Evolutionary conservation across 2,797 vertebrate species (phyloP), one percentile per base, ranked within the genome.

Genomic region (Dipus sagitta): DNA sequence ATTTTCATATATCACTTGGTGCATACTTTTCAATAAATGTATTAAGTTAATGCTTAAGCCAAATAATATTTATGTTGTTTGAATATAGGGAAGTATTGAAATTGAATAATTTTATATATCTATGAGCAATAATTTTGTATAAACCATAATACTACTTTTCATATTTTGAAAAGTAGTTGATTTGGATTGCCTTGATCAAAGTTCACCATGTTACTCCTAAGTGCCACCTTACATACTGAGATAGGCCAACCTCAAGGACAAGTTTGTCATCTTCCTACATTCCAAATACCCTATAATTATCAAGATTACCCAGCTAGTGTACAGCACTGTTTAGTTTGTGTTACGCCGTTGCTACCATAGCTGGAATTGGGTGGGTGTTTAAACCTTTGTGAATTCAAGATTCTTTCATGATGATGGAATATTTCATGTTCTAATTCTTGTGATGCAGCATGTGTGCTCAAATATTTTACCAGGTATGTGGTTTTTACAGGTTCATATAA

Each of bases 401-500:
- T 96, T 96, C 96, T 92, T 97, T 88, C 65, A 86, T 77, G 93
- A 86, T 97, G 96, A 93, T 94, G 91, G 92, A 92, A 93, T 91
- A 92, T 94, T 95, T 95, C 93, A 88, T 70, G 90, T 97, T 71
- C 96, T 89, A 90, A 85, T 89, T 62, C 82, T 89, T 81, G 87
- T 75, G 70, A 68, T 93, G 52, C 71, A 52, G 75, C 83, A 38
- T 89, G 85, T 81, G 86, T 85, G 60, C 86, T 96, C 96, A 96
- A 47, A 88, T 95, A 74, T 86, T 92, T 97, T 79, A 89, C 82
- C 91, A 94, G 95, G 94, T 86, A 91, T 90, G 96, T 96, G 95
- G 64, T 96, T 97, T 96, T 96, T 80, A 93, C 84, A 95, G 96
- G 96, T 96, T 97, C 96, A 96, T 96, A 64, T 96, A 95, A 97